These are phyloP conservation scores for Coracias cyanogaster DNA, from an alignment of 2,797 vertebrate genomes.

Conservation along the genomic window DNA sequence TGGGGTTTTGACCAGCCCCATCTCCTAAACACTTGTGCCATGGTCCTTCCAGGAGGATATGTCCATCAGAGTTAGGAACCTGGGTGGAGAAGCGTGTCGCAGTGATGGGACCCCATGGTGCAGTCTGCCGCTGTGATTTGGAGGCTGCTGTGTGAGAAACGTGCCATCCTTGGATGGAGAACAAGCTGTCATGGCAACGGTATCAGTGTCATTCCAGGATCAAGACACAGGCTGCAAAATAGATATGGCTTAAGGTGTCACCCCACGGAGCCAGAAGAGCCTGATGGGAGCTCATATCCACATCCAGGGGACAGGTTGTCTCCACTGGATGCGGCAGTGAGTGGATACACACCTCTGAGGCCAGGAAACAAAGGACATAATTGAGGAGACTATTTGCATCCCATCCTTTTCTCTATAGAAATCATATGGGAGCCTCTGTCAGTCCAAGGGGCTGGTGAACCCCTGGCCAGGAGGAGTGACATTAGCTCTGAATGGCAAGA, in stretches of 20 bases:
- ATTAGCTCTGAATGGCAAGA: not conserved
- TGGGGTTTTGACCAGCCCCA: not conserved
- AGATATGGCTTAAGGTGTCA: not conserved
- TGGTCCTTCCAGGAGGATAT: fast-evolving
- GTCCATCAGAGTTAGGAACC: not conserved
- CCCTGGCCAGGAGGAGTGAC: not conserved
- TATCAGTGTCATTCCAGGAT: not conserved
- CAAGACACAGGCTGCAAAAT: fast-evolving
- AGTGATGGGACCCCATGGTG: not conserved
- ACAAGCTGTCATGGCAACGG: not conserved
- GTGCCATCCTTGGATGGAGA: not conserved
- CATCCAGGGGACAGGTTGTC: not conserved
- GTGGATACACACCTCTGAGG: not conserved
- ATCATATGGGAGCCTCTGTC: fast-evolving
- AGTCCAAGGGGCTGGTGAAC: not conserved
- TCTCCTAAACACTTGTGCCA: fast-evolving
- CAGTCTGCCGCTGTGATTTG: not conserved
- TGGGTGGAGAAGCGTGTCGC: fast-evolving
- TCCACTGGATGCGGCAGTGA: fast-evolving
- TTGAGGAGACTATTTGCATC: fast-evolving
- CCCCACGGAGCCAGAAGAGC: not conserved
- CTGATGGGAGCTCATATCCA: not conserved
- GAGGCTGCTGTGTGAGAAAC: not conserved
- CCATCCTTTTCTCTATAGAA: not conserved
- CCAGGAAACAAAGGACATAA: not conserved